These are phyloP conservation scores for Drosophila mettleri DNA, from an alignment of 2,888 invertebrate genomes.

Conservation along the genomic window DNA sequence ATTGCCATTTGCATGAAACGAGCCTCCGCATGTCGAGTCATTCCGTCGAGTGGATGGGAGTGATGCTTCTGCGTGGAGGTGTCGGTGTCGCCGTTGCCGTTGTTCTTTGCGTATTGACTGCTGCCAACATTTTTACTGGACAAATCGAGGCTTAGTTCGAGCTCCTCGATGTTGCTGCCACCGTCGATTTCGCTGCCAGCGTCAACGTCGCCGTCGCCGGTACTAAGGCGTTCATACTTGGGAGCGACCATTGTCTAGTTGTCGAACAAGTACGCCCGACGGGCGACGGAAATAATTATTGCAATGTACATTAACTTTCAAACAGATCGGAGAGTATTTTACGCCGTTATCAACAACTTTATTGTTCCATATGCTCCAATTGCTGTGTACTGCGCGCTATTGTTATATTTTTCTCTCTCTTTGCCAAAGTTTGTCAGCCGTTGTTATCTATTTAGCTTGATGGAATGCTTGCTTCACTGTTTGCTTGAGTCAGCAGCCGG, in stretches of 20 bases:
- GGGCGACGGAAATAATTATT: slow-evolving; percentile 32
- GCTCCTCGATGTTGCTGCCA: slow-evolving; percentile 77
- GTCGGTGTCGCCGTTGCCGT: slow-evolving; percentile 54
- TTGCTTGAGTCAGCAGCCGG: slow-evolving; percentile 30
- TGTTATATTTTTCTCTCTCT: slow-evolving; percentile 13
- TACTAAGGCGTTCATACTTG: slow-evolving; percentile 83
- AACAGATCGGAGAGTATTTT: slow-evolving; percentile 19
- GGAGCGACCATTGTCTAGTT: slow-evolving; percentile 70
- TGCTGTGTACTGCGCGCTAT: slow-evolving; percentile 20
- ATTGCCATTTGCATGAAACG: slow-evolving; percentile 84
- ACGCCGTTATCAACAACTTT: slow-evolving; percentile 41
- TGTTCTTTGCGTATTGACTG: slow-evolving; percentile 50
- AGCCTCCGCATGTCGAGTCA: slow-evolving; percentile 60
- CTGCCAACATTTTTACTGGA: slow-evolving; percentile 22
- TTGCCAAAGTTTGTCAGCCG: slow-evolving; percentile 3
- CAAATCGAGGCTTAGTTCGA: slow-evolving; percentile 70
- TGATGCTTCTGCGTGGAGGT: slow-evolving; percentile 40
- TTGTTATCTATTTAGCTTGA: slow-evolving; percentile 40
- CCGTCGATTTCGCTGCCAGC: slow-evolving; percentile 50
- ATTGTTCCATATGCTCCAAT: slow-evolving; percentile 55
- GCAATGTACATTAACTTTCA: slow-evolving; percentile 38
- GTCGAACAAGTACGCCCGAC: slow-evolving; percentile 45
- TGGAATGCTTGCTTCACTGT: slow-evolving; percentile 27
- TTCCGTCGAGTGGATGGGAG: slow-evolving; percentile 27
- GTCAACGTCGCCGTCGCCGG: slow-evolving; percentile 57